phyloP scores from a whole-genome alignment of 2,113 vertebrate genomes.

The Notarius quadriscutis region DNA sequence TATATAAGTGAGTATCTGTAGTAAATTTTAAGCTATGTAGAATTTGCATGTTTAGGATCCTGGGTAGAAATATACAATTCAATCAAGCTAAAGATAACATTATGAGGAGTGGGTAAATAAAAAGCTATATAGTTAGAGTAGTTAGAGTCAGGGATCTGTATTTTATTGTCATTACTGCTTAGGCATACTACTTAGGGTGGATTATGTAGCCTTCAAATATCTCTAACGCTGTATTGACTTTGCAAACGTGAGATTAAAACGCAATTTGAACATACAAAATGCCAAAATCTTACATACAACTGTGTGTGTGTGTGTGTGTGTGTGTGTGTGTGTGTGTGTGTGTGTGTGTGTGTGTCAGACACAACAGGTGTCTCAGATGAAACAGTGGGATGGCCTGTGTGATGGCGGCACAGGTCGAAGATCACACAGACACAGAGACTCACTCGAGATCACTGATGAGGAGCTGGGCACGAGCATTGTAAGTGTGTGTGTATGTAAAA shows the following conservation, averaged over 20 bases:
- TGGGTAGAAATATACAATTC: neutral
- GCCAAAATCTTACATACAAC: neutral
- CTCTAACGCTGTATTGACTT: neutral
- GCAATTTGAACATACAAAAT: neutral
- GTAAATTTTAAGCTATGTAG: neutral
- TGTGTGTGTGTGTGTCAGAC: conserved; percentile 61
- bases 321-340: conserved; percentile 38
- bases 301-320: neutral
- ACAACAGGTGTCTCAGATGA: conserved; percentile 75
- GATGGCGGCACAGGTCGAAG: conserved; percentile 66
- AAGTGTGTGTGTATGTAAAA: conserved; percentile 52
- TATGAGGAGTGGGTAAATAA: neutral
- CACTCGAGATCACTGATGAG: conserved; percentile 74
- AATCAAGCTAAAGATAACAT: neutral
- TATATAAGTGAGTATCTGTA: neutral
- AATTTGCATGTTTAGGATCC: neutral
- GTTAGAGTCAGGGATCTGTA: neutral
- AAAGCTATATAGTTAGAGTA: neutral
- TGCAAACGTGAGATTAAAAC: neutral
- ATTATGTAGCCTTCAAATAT: neutral
- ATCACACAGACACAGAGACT: conserved; percentile 67
- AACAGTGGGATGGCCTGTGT: conserved; percentile 66
- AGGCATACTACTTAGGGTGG: neutral
- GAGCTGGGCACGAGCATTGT: conserved; percentile 75
- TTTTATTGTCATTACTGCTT: neutral